Percentiles rank a stretch among this genome's conserved stretches.
Evolutionary conservation across 2,113 vertebrate species (phyloP).

Genomic region (Spea multiplicata): DNA sequence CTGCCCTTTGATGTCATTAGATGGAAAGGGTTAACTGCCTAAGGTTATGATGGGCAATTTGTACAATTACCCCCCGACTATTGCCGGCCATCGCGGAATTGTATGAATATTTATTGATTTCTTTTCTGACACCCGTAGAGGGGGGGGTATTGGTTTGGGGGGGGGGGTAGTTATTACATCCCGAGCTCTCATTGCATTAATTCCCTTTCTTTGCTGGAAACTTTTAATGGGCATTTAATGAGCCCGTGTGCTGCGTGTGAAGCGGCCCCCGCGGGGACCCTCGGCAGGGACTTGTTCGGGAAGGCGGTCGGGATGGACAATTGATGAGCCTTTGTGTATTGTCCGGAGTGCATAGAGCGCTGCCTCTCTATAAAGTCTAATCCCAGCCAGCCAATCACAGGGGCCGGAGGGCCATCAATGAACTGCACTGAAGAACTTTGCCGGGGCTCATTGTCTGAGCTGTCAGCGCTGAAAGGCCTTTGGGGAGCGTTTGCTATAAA

Average conservation of each 20-base stretch:
- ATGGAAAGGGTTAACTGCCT: too few species aligned
- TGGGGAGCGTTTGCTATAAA: slow-evolving; percentile 82
- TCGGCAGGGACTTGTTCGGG: slow-evolving; percentile 62
- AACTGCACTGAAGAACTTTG: slow-evolving; percentile 90
- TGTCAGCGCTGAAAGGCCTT: slow-evolving; percentile 83
- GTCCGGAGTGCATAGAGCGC: slow-evolving; percentile 70
- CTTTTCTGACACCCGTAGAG: slow-evolving; percentile 64
- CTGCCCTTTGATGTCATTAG: too few species aligned
- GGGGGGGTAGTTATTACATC: slow-evolving; percentile 72
- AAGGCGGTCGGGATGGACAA: slow-evolving; percentile 87
- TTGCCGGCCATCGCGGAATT: slow-evolving; percentile 49
- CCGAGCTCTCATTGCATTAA: slow-evolving; percentile 74
- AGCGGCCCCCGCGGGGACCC: slow-evolving; percentile 60
- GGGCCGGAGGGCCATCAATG: slow-evolving; percentile 73
- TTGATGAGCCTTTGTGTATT: slow-evolving; percentile 82
- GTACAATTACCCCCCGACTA: too few species aligned
- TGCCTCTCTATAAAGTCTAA: slow-evolving; percentile 93
- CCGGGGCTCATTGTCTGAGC: slow-evolving; percentile 86
- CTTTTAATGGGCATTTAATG: slow-evolving; percentile 89
- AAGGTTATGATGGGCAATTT: too few species aligned
- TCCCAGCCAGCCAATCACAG: slow-evolving; percentile 93
- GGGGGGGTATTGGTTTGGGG: slow-evolving; percentile 19
- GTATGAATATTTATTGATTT: slow-evolving; percentile 80
- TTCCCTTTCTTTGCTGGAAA: slow-evolving; percentile 78
- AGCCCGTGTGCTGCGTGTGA: slow-evolving; percentile 67